phyloP scores from a whole-genome alignment of 2,113 vertebrate genomes.

The Campylorhamphus procurvoides region DNA sequence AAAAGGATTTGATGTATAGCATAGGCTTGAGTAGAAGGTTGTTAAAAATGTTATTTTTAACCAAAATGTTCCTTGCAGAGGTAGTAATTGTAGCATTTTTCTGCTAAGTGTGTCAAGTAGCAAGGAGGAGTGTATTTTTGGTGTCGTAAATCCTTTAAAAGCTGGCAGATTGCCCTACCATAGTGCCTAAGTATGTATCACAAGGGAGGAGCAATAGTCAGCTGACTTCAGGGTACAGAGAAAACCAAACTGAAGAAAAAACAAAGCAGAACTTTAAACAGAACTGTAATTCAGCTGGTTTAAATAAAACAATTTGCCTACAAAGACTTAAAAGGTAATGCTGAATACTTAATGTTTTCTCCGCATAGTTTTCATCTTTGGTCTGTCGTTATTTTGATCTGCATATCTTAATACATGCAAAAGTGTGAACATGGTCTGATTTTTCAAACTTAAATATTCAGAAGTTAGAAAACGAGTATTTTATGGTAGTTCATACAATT shows the following conservation, averaged over 20 bases:
- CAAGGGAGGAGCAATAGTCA: constrained; percentile 37
- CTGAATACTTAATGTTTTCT: constrained; percentile 7
- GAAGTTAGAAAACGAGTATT: neutral
- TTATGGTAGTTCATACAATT: neutral
- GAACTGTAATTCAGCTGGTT: neutral
- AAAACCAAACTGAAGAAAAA: constrained; percentile 47
- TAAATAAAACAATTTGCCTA: constrained; percentile 45
- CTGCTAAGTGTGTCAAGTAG: constrained; percentile 47
- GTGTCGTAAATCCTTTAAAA: constrained; percentile 39
- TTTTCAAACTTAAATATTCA: constrained; percentile 30
- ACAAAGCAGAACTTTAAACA: constrained; percentile 10
- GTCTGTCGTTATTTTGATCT: constrained; percentile 13
- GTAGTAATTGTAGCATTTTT: constrained; percentile 19
- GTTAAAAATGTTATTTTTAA: constrained; percentile 32
- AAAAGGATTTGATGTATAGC: neutral
- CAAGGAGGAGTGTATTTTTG: constrained; percentile 32
- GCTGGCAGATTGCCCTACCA: constrained; percentile 28
- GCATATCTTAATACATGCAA: constrained; percentile 35
- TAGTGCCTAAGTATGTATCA: constrained; percentile 31
- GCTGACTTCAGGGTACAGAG: constrained; percentile 26
- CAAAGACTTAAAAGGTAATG: constrained; percentile 5
- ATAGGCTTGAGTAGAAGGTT: neutral
- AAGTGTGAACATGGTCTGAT: constrained; percentile 14
- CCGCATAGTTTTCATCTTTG: constrained; percentile 32
- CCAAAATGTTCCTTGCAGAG: neutral